phyloP scores from a whole-genome alignment of 2,888 invertebrate genomes.

The Volucella bombylans region DNA sequence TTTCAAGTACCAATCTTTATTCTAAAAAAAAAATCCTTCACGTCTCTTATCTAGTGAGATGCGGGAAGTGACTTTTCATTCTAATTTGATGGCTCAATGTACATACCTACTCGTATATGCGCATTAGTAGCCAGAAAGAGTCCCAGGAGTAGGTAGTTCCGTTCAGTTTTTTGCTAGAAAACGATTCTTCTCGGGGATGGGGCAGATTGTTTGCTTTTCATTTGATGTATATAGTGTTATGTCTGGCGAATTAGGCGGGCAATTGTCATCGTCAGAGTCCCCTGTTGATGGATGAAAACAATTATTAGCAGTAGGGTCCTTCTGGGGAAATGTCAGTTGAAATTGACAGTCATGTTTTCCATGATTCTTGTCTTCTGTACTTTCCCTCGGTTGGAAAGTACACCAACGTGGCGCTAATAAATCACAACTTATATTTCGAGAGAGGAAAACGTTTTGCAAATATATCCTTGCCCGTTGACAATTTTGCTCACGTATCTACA shows the following conservation, averaged over 20 bases:
- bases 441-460: conserved; percentile 54
- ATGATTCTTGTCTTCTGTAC: conserved; percentile 1
- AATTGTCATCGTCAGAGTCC: conserved; percentile 47
- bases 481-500: conserved; percentile 49
- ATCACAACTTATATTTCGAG: conserved; percentile 52
- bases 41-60: conserved; percentile 13
- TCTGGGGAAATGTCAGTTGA: conserved; percentile 43
- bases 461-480: conserved; percentile 43
- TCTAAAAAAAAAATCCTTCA: conserved; percentile 20
- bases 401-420: conserved; percentile 49
- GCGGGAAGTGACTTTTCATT: conserved; percentile 61
- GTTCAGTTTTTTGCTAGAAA: conserved; percentile 9
- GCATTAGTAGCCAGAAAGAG: conserved; percentile 15
- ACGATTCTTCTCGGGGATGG: conserved; percentile 33
- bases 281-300: conserved; percentile 61
- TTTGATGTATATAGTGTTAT: conserved; percentile 8
- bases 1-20: background rate
- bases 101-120: conserved; percentile 35
- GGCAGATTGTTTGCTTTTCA: conserved; percentile 55
- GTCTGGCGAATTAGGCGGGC: conserved; percentile 52
- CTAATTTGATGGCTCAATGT: conserved; percentile 71
- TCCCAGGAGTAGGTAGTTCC: conserved; percentile 41
- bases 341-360: conserved; percentile 50
- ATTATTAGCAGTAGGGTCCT: conserved; percentile 49
- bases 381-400: conserved; percentile 25